Evolutionary conservation across 2,797 vertebrate genomes (phyloP).

Genomic region (Alauda arvensis): DNA sequence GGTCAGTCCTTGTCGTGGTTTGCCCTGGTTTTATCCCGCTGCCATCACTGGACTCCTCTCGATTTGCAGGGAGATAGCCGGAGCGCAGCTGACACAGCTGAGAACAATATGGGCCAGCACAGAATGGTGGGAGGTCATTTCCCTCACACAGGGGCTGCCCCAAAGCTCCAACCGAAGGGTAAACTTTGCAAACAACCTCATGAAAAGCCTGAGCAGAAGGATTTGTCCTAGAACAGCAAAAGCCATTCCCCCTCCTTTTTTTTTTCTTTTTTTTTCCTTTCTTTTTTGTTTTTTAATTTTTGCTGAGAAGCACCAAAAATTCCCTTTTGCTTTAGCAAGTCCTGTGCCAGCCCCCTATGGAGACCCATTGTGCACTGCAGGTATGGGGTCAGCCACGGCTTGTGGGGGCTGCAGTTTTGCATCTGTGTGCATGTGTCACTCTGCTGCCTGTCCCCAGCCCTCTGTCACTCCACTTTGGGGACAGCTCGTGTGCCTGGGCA

Average conservation of each 20-base stretch:
- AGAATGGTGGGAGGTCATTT: not conserved
- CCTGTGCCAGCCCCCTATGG: not conserved
- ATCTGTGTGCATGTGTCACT: conserved; percentile 36
- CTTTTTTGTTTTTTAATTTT: not conserved
- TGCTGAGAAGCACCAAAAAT: not conserved
- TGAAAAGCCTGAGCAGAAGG: not conserved
- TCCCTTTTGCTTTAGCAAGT: not conserved
- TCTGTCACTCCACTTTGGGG: not conserved
- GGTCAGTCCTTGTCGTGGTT: conserved; percentile 14
- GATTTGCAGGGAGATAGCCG: conserved; percentile 18
- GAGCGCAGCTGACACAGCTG: not conserved
- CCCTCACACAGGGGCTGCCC: not conserved
- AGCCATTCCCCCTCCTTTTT: not conserved
- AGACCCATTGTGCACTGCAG: not conserved
- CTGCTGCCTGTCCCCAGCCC: not conserved
- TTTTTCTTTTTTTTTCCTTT: not conserved
- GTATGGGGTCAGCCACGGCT: not conserved
- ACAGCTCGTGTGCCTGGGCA: not conserved
- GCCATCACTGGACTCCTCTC: not conserved
- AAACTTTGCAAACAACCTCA: not conserved
- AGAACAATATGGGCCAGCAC: not conserved
- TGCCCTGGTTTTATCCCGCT: conserved; percentile 26
- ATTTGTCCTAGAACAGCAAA: not conserved
- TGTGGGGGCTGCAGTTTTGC: conserved; percentile 1
- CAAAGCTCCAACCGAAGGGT: not conserved